Conservation (phyloP, 2,113 vertebrate genomes). For the Haplochromis vanheusdeni region DNA sequence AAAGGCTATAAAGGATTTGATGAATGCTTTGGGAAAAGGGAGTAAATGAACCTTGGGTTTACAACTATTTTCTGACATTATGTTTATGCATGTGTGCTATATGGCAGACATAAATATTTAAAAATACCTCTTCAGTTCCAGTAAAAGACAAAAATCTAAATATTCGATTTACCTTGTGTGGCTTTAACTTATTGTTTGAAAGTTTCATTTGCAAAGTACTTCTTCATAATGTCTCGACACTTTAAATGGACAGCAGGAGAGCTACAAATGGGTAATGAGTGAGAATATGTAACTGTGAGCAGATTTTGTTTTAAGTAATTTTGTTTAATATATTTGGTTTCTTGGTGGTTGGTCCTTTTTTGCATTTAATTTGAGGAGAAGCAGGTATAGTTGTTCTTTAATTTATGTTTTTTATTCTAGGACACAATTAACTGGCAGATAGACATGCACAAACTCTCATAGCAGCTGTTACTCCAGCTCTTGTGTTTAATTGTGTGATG, state of each 20-base stretch:
- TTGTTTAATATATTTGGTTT: neutral
- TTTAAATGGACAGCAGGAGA: neutral
- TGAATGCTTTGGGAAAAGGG: neutral
- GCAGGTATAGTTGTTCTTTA: constrained; percentile 8
- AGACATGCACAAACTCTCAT: neutral
- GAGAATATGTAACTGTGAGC: neutral
- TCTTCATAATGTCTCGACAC: neutral
- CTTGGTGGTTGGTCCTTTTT: neutral
- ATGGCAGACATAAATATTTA: neutral
- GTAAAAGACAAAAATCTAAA: neutral
- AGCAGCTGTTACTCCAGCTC: constrained; percentile 18
- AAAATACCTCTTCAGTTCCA: neutral
- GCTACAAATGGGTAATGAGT: neutral
- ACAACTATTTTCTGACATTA: neutral
- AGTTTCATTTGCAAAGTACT: neutral
- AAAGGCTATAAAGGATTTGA: neutral
- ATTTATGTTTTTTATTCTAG: neutral
- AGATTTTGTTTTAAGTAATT: neutral
- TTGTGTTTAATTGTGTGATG: neutral
- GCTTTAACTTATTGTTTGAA: neutral
- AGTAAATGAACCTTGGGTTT: neutral
- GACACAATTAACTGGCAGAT: neutral
- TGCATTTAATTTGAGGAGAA: neutral
- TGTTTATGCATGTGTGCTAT: neutral
- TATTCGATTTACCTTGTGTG: neutral